Evolutionary conservation across 2,797 vertebrate genomes (phyloP).

Genomic region (Labroides dimidiatus): DNA sequence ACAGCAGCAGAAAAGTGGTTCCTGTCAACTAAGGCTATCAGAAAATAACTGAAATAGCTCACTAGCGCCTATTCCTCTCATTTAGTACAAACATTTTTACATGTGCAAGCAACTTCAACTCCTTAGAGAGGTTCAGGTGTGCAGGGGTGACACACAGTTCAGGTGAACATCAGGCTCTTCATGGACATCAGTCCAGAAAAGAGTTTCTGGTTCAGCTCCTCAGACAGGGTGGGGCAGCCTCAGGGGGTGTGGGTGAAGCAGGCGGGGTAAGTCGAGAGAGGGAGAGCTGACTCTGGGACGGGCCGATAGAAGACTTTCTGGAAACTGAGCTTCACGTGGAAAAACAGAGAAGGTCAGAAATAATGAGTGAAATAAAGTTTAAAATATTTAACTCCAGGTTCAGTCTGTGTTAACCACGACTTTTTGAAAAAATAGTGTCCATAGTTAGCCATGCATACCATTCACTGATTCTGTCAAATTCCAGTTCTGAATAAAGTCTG

Average conservation of each 20-base stretch:
- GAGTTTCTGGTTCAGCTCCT: conserved; percentile 55
- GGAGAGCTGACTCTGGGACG: conserved; percentile 51
- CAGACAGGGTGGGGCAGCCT: conserved; percentile 69
- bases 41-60: not conserved
- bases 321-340: conserved; percentile 35
- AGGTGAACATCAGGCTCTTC: not conserved
- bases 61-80: not conserved
- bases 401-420: too few species aligned
- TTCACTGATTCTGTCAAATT: too few species aligned
- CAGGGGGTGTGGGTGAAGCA: conserved; percentile 56
- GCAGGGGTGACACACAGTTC: conserved; percentile 22
- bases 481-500: too few species aligned
- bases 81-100: conserved; percentile 7
- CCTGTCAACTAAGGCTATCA: not conserved
- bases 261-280: conserved; percentile 72
- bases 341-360: not conserved
- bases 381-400: too few species aligned
- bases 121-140: conserved; percentile 14
- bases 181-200: not conserved
- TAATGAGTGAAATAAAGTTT: too few species aligned
- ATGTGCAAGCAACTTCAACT: not conserved
- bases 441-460: too few species aligned
- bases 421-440: too few species aligned
- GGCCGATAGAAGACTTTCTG: conserved; percentile 68
- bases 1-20: not conserved